Evolutionary conservation across 2,113 vertebrate genomes (phyloP).

Genomic region (Zootoca vivipara): DNA sequence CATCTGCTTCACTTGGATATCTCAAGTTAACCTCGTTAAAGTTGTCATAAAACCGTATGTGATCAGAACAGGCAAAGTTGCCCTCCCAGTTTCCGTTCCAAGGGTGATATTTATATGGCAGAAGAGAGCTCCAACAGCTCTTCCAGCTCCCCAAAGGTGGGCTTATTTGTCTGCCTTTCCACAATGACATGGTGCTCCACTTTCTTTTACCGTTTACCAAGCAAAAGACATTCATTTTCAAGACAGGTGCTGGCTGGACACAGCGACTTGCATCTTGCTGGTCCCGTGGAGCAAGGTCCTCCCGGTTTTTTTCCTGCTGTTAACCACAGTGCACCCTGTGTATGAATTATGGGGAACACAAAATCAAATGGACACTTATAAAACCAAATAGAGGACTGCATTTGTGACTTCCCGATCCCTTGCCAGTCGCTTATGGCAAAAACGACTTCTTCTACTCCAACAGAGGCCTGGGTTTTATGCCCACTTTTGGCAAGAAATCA

Average conservation of each 20-base stretch:
- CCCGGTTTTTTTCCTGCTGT: not conserved
- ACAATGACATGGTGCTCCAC: too few species aligned
- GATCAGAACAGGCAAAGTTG: not conserved
- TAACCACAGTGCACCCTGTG: not conserved
- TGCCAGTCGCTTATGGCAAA: not conserved
- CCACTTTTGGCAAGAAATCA: not conserved
- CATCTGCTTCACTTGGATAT: not conserved
- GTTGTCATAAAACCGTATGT: not conserved
- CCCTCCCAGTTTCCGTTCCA: not conserved
- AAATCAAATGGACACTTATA: not conserved
- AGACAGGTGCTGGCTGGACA: not conserved
- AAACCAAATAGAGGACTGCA: not conserved
- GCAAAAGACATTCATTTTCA: not conserved
- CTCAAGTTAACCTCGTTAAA: not conserved
- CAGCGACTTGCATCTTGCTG: not conserved
- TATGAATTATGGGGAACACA: not conserved
- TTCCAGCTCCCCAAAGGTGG: not conserved
- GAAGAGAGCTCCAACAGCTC: not conserved
- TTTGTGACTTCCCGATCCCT: not conserved
- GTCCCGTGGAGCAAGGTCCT: not conserved
- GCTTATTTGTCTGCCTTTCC: not conserved
- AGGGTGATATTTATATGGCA: not conserved
- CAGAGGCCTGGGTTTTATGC: not conserved
- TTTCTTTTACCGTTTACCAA: not conserved
- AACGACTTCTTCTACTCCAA: not conserved